Evolutionary conservation across 2,113 vertebrate species (phyloP), one percentile per base, ranked within the genome.

Genomic region (Odobenus rosmarus): DNA sequence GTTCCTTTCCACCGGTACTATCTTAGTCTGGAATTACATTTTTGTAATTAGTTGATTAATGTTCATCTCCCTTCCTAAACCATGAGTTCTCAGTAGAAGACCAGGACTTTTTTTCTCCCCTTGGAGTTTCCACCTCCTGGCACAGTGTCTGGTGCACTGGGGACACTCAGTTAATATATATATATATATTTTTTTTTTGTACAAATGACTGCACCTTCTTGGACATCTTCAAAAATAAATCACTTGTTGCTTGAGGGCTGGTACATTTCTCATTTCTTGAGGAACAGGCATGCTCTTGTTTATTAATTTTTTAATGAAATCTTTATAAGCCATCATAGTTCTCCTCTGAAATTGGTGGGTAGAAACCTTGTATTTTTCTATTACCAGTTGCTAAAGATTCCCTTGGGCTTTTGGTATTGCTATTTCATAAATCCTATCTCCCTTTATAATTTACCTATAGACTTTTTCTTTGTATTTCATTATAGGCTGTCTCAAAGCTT

Each of bases 391-490:
- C 36, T 69, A 76, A 33, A 81, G 26, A 24, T 94, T 92, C 69
- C 96, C 24, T 61, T 94, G 55, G 28, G 7, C 64, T 77, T 36
- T 36, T 90, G 36, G 18, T 59, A 46, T 94, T 14, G 39, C 21
- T 77, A 3, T 83, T 97, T 85, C 23, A 42, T 88, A 82, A 49
- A 36, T 85, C 21, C 28, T 72, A 23, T 88, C 33, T 95, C 13
- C 13, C 39, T 82, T 96, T 90, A 49, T 86, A 74, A 36, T 83
- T 88, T 88, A 88, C 31, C 49, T 93, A 6, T 81, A 46, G 36
- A 53, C 31, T 49, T 91, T 95, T 86, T 92, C 71, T 93, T 96
- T 88, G 18, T 31, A 31, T 89, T 93, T 79, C 39, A 69, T 89
- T 79, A 62, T 31, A 83, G 86, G 23, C 59, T 13, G 1, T 92